Percentiles rank a stretch among this genome's conserved stretches.
Conservation (phyloP, 2,113 vertebrate genomes). For the Nanorana parkeri region DNA sequence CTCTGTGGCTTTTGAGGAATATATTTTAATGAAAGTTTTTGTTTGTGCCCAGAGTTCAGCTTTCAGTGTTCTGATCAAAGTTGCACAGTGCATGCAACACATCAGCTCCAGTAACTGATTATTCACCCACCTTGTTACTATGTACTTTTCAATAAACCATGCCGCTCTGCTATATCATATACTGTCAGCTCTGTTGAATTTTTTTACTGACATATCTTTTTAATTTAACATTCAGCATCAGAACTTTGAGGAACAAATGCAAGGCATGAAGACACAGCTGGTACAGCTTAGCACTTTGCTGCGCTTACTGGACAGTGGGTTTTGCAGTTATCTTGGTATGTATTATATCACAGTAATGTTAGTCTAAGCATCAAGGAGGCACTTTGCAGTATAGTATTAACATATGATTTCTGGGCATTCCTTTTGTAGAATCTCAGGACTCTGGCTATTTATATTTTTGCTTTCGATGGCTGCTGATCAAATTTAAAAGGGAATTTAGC, state of each 20-base stretch:
- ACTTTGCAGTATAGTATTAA: neutral
- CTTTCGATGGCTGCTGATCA: slow-evolving; percentile 97
- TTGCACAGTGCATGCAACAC: too few relatives aligned
- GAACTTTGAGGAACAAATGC: slow-evolving; percentile 99
- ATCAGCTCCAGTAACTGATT: too few relatives aligned
- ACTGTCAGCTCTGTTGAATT: too few relatives aligned
- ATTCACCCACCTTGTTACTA: too few relatives aligned
- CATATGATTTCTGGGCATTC: slow-evolving; percentile 11
- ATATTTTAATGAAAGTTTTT: too few relatives aligned
- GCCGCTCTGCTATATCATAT: too few relatives aligned
- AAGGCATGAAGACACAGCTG: slow-evolving; percentile 97
- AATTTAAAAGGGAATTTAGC: slow-evolving; percentile 95
- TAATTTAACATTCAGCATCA: slow-evolving; percentile 80
- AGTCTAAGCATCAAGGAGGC: neutral
- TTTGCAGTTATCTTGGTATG: slow-evolving; percentile 96
- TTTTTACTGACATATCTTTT: neutral
- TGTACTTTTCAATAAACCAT: too few relatives aligned
- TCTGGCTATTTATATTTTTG: slow-evolving; percentile 98
- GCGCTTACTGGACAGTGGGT: slow-evolving; percentile 88
- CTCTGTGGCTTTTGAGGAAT: too few relatives aligned
- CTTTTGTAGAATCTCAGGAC: slow-evolving; percentile 90
- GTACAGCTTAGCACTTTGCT: slow-evolving; percentile 93
- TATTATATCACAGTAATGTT: slow-evolving; percentile 55
- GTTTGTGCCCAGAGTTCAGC: too few relatives aligned
- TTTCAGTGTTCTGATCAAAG: too few relatives aligned